Conservation (phyloP, 2,797 vertebrate species). For the Spinus olivaceus region DNA sequence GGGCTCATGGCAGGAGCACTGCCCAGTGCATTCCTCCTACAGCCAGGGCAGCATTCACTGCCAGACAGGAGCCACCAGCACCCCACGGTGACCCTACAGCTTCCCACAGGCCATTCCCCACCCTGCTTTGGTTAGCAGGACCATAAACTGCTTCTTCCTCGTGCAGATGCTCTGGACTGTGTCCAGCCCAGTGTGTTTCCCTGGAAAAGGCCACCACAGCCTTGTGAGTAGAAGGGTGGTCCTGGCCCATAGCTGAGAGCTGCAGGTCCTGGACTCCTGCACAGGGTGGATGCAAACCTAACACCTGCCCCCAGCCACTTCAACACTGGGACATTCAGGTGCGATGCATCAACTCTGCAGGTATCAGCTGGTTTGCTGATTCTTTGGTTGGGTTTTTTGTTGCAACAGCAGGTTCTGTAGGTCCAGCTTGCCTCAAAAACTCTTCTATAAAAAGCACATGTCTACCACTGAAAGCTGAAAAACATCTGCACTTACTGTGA, state of each 20-base stretch:
- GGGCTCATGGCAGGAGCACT: background rate
- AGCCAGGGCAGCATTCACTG: background rate
- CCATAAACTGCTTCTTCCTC: no score
- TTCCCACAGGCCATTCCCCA: rapidly evolving
- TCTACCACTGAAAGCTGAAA: background rate
- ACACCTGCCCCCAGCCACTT: background rate
- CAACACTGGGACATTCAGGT: background rate
- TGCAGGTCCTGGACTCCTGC: background rate
- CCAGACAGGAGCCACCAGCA: rapidly evolving
- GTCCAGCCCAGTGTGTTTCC: background rate
- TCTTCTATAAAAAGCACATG: background rate
- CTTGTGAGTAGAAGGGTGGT: background rate
- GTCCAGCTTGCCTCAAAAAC: background rate
- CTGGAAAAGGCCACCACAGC: background rate
- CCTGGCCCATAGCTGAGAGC: rapidly evolving
- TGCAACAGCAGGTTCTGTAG: background rate
- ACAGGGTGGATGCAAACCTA: background rate
- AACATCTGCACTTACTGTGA: background rate
- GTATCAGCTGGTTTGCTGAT: background rate
- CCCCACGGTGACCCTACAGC: rapidly evolving
- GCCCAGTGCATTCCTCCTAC: background rate
- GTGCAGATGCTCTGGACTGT: rapidly evolving
- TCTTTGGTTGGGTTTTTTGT: background rate
- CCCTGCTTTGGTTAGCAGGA: rapidly evolving
- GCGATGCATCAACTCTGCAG: background rate